Base-by-base conservation (phyloP, 2,888 invertebrate species). In the Operophtera brumata region DNA sequence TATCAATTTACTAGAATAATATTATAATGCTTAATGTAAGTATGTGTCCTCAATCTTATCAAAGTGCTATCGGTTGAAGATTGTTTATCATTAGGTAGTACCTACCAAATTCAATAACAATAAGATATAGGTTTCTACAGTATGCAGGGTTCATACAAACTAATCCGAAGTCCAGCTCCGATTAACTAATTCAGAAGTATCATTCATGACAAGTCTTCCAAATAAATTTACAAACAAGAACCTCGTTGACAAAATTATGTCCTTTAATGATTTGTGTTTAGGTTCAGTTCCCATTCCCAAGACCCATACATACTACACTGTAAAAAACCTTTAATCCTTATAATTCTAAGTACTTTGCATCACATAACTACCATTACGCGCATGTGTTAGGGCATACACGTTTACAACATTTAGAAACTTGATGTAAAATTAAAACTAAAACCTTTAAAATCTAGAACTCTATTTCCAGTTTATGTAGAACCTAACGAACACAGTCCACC, bases 131-230 rank as follows among this genome's bases (percentile, higher is more conserved):
- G 9, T 30, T 7, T 2, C 30, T 30, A 30, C 30, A 30, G 8
- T 30, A 30, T 9, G 30, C 13, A 47, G 39, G 20, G 43, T 37
- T 35, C 25, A 37, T 47, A 53, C 36, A 49, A 37, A n/a, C 43
- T 39, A 46, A 48, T 44, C 36, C 69, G 70, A 78, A 81, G 78
- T 64, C 77, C 77, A 73, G 78, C 78, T 80, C 66, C 75, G 71
- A 69, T 61, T 59, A 65, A 65, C 30, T 8, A 30, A 30, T 30
- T 30, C 8, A 30, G 30, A 20, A 34, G 34, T 34, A 4, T 34
- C 34, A 34, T 11, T 30, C 8, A 30, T 30, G 30, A 7, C 7
- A 30, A 6, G 30, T 7, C 30, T 30, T 30, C 9, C 2, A 20
- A 2, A 20, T 20, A 20, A 20, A 20, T 20, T 3, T 20, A 20